Evolutionary conservation across 2,888 invertebrate genomes (phyloP), one percentile per base, ranked within the genome.

Genomic region (Kryphioiulus occultus): DNA sequence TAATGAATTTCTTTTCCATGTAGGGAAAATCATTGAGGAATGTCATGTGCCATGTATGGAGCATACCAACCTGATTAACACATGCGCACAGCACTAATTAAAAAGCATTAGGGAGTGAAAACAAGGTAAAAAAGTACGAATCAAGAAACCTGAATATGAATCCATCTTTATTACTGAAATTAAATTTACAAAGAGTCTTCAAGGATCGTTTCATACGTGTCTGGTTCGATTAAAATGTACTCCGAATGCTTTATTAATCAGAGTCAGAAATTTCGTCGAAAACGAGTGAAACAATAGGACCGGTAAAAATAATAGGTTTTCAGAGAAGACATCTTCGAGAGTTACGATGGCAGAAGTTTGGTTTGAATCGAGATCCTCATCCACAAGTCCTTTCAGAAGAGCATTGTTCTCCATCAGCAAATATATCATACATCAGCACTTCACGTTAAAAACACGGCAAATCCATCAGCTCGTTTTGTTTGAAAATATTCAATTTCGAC

Each of bases 101-200:
- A n/a, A n/a, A n/a, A n/a, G n/a, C n/a, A n/a, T n/a, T n/a, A n/a
- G n/a, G n/a, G 44, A 9, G 44, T 44, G 5, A 12, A 44, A 9
- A 44, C 9, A 9, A 9, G 44, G 39, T 19, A 53, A 44, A 44
- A 44, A 44, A 9, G 17, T 5, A 19, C 17, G n/a, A 68, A 26
- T 26, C 19, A 68, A 68, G 26, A 68, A 26, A 22, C n/a, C 3
- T 26, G 68, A 68, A 68, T 68, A 68, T 17, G 68, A 68, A 68
- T 68, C 68, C 68, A 68, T 68, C 68, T 68, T 68, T 68, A 68
- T 68, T 68, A 68, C 68, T 68, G 26, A 68, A 68, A 68, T 68
- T 17, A 68, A 68, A 68, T 68, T 68, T 68, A 68, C 68, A 68
- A 68, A 68, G 68, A 68, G 68, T n/a, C 68, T 68, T 68, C 68